Conservation (phyloP, 2,888 invertebrate genomes). For the Miltochrista miniata region DNA sequence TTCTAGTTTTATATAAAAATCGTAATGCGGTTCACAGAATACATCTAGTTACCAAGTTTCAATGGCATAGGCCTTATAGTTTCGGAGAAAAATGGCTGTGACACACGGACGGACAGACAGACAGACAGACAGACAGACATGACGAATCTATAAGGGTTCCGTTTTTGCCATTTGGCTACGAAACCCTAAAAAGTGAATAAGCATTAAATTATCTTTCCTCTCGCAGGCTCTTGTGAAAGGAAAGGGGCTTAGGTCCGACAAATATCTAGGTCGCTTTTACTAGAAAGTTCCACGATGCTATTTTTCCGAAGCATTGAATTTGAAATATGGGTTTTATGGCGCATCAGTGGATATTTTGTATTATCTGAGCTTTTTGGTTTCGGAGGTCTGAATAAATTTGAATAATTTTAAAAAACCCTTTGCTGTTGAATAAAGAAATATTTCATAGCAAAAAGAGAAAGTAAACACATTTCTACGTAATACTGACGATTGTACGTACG, state of each 20-base stretch:
- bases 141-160: too few species aligned
- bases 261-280: slow-evolving; percentile 16
- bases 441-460: too few species aligned
- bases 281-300: slow-evolving; percentile 16
- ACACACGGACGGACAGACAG: too few species aligned
- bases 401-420: neutral
- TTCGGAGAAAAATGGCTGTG: too few species aligned
- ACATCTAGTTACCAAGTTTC: too few species aligned
- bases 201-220: slow-evolving; percentile 26
- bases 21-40: too few species aligned
- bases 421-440: neutral
- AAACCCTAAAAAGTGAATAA: slow-evolving; percentile 13
- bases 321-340: slow-evolving; percentile 28
- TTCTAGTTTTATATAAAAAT: too few species aligned
- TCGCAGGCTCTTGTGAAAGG: slow-evolving; percentile 18
- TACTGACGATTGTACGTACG: slow-evolving; percentile 10
- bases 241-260: slow-evolving; percentile 13
- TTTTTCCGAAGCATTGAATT: slow-evolving; percentile 34
- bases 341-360: slow-evolving; percentile 12
- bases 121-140: too few species aligned
- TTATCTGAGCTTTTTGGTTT: slow-evolving; percentile 6
- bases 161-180: too few species aligned
- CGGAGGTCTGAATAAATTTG: neutral
- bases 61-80: too few species aligned
- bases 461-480: neutral